A percentile compares a stretch with the other conserved stretches of the same genome.
These are phyloP conservation scores for Perca flavescens DNA, from an alignment of 2,113 vertebrate genomes.

Conservation along the genomic window DNA sequence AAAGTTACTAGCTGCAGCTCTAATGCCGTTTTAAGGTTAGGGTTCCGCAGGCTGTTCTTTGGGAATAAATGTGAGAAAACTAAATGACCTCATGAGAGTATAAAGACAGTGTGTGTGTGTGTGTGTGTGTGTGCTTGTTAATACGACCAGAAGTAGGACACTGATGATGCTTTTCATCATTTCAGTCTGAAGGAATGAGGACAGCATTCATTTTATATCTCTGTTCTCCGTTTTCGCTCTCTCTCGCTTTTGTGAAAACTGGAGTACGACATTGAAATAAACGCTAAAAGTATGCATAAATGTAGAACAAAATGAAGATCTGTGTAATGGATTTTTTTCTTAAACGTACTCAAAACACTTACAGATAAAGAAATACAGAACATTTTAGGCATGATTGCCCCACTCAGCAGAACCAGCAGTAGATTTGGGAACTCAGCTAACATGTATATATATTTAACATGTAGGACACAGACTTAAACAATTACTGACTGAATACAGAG, in stretches of 20 bases:
- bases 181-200: constrained; percentile 47
- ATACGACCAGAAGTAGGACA: constrained; percentile 34
- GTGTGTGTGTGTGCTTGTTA: constrained; percentile 3
- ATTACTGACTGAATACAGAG: too few species aligned
- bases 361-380: too few species aligned
- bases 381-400: too few species aligned
- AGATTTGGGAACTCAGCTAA: too few species aligned
- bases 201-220: constrained; percentile 36
- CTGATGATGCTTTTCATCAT: constrained; percentile 46
- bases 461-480: too few species aligned
- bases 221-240: constrained; percentile 1
- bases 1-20: not conserved
- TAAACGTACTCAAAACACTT: too few species aligned
- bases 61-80: not conserved
- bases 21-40: not conserved
- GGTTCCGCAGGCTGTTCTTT: not conserved
- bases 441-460: too few species aligned
- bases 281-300: not conserved
- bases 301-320: not conserved
- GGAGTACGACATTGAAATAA: not conserved
- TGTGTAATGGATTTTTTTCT: not conserved
- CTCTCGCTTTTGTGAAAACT: not conserved
- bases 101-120: constrained; percentile 4
- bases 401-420: too few species aligned
- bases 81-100: not conserved